Percentiles rank a stretch among this genome's conserved stretches.
Conservation (phyloP, 1,140 invertebrate species). For the Chrysopa pallens region DNA sequence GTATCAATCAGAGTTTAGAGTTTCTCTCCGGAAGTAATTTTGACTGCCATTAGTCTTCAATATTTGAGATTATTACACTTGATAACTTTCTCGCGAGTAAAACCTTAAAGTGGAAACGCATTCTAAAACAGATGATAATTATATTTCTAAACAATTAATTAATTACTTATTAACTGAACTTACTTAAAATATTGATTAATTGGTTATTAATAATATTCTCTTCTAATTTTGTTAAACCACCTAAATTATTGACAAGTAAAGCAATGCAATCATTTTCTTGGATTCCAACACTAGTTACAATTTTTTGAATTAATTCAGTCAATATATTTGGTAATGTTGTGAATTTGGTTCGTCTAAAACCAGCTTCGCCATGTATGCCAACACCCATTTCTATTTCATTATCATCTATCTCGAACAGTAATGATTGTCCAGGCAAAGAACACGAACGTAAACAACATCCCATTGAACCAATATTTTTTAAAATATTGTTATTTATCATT, state of each 20-base stretch:
- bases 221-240: slow-evolving; percentile 57
- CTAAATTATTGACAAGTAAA: slow-evolving; percentile 65
- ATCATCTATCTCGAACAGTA: slow-evolving; percentile 41
- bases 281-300: slow-evolving; percentile 16
- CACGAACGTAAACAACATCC: slow-evolving; percentile 54
- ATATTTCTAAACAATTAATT: too few species aligned
- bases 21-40: too few species aligned
- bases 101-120: too few species aligned
- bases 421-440: slow-evolving; percentile 43
- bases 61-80: too few species aligned
- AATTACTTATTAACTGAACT: too few species aligned
- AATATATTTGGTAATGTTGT: background rate
- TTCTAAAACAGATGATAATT: too few species aligned
- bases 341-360: slow-evolving; percentile 47
- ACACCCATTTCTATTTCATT: slow-evolving; percentile 68
- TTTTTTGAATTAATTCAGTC: background rate
- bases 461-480: slow-evolving; percentile 45
- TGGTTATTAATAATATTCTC: slow-evolving; percentile 44
- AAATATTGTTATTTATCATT: slow-evolving; percentile 21
- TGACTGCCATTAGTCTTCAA: too few species aligned
- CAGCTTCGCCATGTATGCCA: slow-evolving; percentile 77
- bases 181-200: too few species aligned
- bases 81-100: too few species aligned
- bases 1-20: too few species aligned
- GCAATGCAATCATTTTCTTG: slow-evolving; percentile 34